Conservation (phyloP, 2,888 invertebrate genomes). For the Drosophila greeni region DNA sequence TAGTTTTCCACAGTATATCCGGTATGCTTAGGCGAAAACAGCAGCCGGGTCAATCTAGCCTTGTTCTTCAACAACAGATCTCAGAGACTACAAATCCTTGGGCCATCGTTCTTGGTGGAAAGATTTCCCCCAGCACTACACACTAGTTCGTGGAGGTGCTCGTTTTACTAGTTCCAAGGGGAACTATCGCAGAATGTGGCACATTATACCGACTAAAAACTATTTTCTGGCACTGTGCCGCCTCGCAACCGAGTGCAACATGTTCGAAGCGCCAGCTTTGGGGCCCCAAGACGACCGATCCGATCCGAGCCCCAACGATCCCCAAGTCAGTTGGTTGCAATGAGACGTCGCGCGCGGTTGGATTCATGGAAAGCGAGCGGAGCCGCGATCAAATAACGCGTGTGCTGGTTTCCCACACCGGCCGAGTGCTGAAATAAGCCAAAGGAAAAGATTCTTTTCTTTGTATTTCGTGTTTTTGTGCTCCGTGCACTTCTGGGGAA, state of each 20-base stretch:
- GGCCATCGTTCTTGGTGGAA: no score
- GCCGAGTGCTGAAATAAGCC: slow-evolving; percentile 35
- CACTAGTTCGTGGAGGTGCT: no score
- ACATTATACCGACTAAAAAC: not conserved
- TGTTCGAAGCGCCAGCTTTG: not conserved
- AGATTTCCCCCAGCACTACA: no score
- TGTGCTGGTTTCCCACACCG: slow-evolving; percentile 48
- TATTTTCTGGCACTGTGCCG: slow-evolving; percentile 2
- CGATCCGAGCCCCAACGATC: slow-evolving; percentile 6
- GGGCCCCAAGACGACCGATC: not conserved
- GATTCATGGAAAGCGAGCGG: slow-evolving; percentile 55
- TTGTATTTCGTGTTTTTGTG: slow-evolving; percentile 24
- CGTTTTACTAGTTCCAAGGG: no score
- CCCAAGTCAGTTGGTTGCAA: slow-evolving; percentile 62
- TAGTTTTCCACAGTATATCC: not conserved
- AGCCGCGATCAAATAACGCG: slow-evolving; percentile 33
- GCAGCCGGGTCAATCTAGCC: no score
- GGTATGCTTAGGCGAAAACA: no score
- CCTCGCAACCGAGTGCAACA: slow-evolving; percentile 5
- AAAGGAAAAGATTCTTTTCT: slow-evolving; percentile 45
- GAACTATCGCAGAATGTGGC: no score
- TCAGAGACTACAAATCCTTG: no score
- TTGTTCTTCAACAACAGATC: no score
- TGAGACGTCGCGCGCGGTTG: slow-evolving; percentile 73
- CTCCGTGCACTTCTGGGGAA: slow-evolving; percentile 59